These are phyloP conservation scores for Chrysogorgia sp. DNA, from an alignment of 92 coral and sea anemone genomes.

Conservation along the genomic window DNA sequence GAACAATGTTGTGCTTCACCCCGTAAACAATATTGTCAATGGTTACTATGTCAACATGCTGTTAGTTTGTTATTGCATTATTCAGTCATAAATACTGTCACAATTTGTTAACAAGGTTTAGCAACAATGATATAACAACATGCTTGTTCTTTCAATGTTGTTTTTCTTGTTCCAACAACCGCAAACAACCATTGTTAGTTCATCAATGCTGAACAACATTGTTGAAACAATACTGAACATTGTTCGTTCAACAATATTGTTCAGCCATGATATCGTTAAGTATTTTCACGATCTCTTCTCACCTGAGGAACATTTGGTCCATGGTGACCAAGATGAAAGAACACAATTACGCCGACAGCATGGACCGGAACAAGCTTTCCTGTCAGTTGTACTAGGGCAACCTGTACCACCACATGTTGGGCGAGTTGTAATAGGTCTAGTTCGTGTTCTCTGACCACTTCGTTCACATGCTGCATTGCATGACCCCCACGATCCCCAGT, in stretches of 20 bases:
- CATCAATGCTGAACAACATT: too few relatives aligned
- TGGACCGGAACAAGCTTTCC: slow-evolving; percentile 70
- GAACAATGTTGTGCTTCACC: too few relatives aligned
- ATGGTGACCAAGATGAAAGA: slow-evolving; percentile 67
- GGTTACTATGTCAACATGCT: too few relatives aligned
- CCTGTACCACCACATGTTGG: slow-evolving; percentile 65
- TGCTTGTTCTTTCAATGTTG: too few relatives aligned
- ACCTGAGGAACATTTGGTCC: slow-evolving; percentile 68
- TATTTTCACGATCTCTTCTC: not conserved
- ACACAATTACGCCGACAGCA: slow-evolving; percentile 75
- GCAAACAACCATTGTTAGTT: too few relatives aligned
- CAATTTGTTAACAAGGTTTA: too few relatives aligned
- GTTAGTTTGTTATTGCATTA: too few relatives aligned
- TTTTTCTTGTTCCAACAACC: too few relatives aligned
- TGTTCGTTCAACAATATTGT: not conserved
- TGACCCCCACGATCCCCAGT: slow-evolving; percentile 73
- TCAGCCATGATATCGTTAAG: not conserved
- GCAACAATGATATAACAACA: too few relatives aligned
- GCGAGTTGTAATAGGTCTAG: slow-evolving; percentile 57
- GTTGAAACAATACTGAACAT: too few relatives aligned
- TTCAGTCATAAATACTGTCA: too few relatives aligned
- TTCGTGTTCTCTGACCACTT: slow-evolving; percentile 58
- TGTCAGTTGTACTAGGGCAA: slow-evolving; percentile 65
- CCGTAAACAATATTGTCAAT: too few relatives aligned
- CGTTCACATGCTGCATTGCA: slow-evolving; percentile 75